Evolutionary conservation across 2,797 vertebrate genomes (phyloP).

Genomic region (Thaleichthys pacificus): DNA sequence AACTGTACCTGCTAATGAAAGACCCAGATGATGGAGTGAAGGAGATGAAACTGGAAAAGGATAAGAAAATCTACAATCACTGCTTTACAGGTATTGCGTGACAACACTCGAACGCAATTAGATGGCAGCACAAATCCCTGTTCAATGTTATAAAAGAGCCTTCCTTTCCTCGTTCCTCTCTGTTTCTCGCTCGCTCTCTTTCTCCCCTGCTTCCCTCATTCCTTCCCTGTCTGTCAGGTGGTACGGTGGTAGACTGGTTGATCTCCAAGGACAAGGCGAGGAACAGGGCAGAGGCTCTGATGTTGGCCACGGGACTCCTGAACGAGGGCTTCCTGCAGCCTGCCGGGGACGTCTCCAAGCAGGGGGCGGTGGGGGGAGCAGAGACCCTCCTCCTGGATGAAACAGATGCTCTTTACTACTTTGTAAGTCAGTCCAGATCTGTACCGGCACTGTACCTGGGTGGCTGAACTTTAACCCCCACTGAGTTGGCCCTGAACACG

Average conservation of each 20-base stretch:
- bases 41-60: constrained; percentile 90
- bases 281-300: constrained; percentile 85
- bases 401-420: constrained; percentile 88
- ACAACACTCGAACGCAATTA: background rate
- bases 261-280: constrained; percentile 80
- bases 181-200: background rate
- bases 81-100: constrained; percentile 86
- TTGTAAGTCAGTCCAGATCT: constrained; percentile 78
- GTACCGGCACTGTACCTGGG: background rate
- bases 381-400: constrained; percentile 84
- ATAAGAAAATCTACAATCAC: constrained; percentile 89
- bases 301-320: constrained; percentile 88
- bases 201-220: background rate
- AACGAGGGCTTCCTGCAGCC: constrained; percentile 92
- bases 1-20: constrained; percentile 87
- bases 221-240: constrained; percentile 68
- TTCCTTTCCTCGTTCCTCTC: background rate
- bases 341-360: constrained; percentile 86
- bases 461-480: background rate
- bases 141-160: background rate
- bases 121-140: background rate
- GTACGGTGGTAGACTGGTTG: constrained; percentile 89
- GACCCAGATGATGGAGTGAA: constrained; percentile 87
- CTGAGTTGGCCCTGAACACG: no score
- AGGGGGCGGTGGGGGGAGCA: constrained; percentile 70